Base-by-base conservation (phyloP, 2,888 invertebrate genomes). In the Griposia aprilina region DNA sequence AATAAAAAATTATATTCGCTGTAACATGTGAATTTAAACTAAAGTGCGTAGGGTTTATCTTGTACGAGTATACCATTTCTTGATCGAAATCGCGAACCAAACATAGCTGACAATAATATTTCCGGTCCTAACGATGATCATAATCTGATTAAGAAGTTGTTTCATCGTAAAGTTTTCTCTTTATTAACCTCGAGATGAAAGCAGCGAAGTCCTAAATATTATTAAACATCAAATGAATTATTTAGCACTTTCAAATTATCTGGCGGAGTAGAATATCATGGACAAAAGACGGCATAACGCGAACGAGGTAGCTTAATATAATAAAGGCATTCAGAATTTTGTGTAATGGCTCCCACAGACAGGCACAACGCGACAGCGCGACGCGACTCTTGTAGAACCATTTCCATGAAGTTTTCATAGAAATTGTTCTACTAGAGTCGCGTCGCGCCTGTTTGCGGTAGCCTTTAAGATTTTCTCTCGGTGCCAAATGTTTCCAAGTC, bases 401-500 rank as follows among this genome's bases (percentile, higher is more conserved):
- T 36, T 36, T 36, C 3, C 30, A 36, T 36, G 1, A 36, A 36
- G 30, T 36, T 36, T 36, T 36, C 30, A 36, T 36, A 3, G 30
- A 36, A 36, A 36, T 36, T 36, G 30, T 36, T 36, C 30, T 36
- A 36, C 30, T 36, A 36, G 30, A 36, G 30, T 36, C 30, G 30
- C 30, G 30, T 36, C 30, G 30, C 30, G 30, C 30, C 30, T 36
- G 30, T 36, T 36, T 36, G 30, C 30, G 30, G 30, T 2, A 36
- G 30, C 30, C 30, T 36, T 36, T 89, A 89, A 91, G 90, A 90
- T 90, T 84, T 88, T 90, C 90, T 87, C 90, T 85, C 82, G 65
- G 83, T 86, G 88, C 90, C 89, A 92, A 92, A 91, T 92, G 91
- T 91, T 92, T 88, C 87, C 90, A 92, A 92, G 87, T 90, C 89